These are phyloP conservation scores for Zosterops lateralis DNA, from an alignment of 2,113 vertebrate genomes.

Conservation along the genomic window DNA sequence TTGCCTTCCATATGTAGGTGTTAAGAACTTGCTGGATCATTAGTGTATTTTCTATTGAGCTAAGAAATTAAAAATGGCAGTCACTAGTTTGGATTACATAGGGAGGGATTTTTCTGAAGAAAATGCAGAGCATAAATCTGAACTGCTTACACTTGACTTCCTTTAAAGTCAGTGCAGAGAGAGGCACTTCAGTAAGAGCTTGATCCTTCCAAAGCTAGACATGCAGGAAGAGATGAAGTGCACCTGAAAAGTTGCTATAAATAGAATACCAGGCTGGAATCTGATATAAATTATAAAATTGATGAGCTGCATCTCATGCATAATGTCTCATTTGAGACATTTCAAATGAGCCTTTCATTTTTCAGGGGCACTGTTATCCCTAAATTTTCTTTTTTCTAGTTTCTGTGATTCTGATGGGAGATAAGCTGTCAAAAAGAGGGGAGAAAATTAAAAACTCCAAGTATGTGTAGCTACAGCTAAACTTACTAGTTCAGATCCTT, in stretches of 20 bases:
- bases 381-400: background rate
- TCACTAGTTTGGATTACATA: background rate
- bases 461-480: background rate
- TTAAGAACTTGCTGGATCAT: background rate
- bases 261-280: background rate
- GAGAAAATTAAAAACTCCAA: background rate
- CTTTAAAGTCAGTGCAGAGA: background rate
- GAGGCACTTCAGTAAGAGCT: background rate
- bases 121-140: background rate
- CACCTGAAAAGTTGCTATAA: background rate
- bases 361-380: background rate
- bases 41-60: background rate
- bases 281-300: background rate
- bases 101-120: background rate
- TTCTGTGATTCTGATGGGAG: background rate
- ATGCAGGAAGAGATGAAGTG: background rate
- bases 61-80: background rate
- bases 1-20: background rate
- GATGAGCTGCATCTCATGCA: background rate
- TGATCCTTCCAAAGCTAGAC: background rate
- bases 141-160: background rate
- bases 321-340: background rate
- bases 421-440: background rate
- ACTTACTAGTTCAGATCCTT: background rate
- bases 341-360: background rate